Evolutionary conservation across 2,113 vertebrate species (phyloP).

Genomic region (Hippotragus niger): DNA sequence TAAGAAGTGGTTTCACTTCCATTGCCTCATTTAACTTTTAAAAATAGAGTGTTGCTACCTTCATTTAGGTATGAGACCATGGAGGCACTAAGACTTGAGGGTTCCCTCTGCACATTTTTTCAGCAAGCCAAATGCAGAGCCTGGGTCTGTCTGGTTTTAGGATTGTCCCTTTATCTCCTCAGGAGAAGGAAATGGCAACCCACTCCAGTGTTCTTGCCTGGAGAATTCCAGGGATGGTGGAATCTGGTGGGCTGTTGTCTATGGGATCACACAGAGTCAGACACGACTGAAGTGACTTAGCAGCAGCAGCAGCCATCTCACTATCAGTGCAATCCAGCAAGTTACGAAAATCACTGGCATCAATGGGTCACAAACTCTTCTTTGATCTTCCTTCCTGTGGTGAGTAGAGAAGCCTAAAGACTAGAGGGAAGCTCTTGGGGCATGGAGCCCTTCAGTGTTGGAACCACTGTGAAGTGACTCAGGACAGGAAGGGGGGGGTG

Average conservation of each 20-base stretch:
- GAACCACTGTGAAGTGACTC: neutral
- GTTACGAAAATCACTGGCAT: neutral
- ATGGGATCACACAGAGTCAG: no score
- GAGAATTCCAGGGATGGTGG: no score
- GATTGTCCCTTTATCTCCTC: neutral
- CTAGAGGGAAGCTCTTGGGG: neutral
- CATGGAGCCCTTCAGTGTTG: neutral
- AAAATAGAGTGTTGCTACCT: neutral
- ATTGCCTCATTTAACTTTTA: neutral
- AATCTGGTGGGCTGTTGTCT: no score
- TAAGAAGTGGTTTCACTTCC: neutral
- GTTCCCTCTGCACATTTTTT: neutral
- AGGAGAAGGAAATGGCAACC: neutral
- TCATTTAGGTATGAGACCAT: neutral
- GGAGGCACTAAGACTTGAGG: neutral
- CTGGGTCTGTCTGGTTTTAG: neutral
- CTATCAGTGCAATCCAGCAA: neutral
- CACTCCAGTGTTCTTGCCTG: no score
- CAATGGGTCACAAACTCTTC: neutral
- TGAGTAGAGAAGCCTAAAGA: neutral
- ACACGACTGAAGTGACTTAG: no score
- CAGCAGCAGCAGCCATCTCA: neutral
- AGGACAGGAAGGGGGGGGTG: neutral
- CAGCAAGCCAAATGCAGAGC: neutral
- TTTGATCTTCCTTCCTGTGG: neutral